phyloP scores from a whole-genome alignment of 2,888 invertebrate species.

The Dioctria rufipes region DNA sequence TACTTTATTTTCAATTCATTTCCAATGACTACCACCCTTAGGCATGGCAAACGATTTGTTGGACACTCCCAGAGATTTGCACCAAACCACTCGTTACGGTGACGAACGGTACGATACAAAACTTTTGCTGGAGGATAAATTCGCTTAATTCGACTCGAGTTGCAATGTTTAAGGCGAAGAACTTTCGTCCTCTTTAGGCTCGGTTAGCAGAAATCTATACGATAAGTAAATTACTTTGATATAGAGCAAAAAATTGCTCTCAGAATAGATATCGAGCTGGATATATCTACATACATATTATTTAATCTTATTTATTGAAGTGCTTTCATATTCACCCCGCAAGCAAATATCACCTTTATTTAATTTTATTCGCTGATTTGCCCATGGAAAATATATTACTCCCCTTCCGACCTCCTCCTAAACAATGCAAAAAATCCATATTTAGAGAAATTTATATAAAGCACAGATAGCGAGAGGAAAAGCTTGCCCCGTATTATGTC shows the following conservation, averaged over 20 bases:
- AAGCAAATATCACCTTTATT: constrained; percentile 14
- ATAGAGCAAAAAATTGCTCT: constrained; percentile 28
- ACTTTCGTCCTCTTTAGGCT: not conserved
- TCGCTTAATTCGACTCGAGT: constrained; percentile 30
- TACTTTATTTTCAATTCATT: constrained; percentile 21
- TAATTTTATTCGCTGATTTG: not conserved
- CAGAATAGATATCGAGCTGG: not conserved
- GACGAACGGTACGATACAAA: constrained; percentile 12
- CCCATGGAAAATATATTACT: not conserved
- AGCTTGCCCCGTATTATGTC: not conserved
- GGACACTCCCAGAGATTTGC: not conserved
- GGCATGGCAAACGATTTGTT: too few species aligned
- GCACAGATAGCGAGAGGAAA: not conserved
- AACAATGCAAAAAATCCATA: not conserved
- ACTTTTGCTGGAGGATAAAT: constrained; percentile 21
- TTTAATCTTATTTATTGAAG: not conserved
- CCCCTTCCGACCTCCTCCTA: too few species aligned
- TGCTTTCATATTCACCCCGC: not conserved
- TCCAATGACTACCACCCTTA: not conserved
- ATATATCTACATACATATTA: not conserved
- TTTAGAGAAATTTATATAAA: constrained; percentile 23
- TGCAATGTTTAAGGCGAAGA: constrained; percentile 5
- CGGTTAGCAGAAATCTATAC: not conserved
- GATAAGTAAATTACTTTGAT: constrained; percentile 20
- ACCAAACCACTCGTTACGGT: not conserved